Conservation (phyloP, 2,888 invertebrate genomes). For the Synanthedon tipuliformis region DNA sequence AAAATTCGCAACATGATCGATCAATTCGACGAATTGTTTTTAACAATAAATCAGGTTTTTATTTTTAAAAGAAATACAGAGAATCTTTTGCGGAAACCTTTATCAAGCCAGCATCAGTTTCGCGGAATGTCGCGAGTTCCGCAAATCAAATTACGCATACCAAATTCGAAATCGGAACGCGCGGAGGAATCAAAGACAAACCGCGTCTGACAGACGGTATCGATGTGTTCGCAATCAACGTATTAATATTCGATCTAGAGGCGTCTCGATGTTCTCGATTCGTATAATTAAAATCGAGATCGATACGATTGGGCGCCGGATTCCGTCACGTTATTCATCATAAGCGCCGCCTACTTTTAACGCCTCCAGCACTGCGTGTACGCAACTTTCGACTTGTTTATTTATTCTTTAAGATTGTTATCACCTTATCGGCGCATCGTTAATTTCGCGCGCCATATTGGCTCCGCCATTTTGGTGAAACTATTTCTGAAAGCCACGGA, state of each 20-base stretch:
- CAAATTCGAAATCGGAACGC: constrained; percentile 45
- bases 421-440: constrained; percentile 16
- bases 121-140: constrained; percentile 47
- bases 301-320: constrained; percentile 59
- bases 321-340: constrained; percentile 65
- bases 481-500: background rate
- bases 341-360: constrained; percentile 63
- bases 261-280: constrained; percentile 60
- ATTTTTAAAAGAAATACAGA: constrained; percentile 15
- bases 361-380: constrained; percentile 64
- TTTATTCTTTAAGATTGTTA: constrained; percentile 14
- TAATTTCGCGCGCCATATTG: constrained; percentile 34
- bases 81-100: constrained; percentile 38
- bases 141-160: constrained; percentile 59
- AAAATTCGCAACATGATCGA: constrained; percentile 21
- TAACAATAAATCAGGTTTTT: constrained; percentile 27
- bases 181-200: constrained; percentile 51
- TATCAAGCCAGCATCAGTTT: constrained; percentile 37
- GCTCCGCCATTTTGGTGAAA: constrained; percentile 30
- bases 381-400: constrained; percentile 49
- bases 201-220: constrained; percentile 33
- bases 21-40: constrained; percentile 20
- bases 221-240: constrained; percentile 53
- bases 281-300: constrained; percentile 68
- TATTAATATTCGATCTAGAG: constrained; percentile 67